Base-by-base conservation (phyloP, 2,797 vertebrate genomes). In the Rhyacichthys aspro region DNA sequence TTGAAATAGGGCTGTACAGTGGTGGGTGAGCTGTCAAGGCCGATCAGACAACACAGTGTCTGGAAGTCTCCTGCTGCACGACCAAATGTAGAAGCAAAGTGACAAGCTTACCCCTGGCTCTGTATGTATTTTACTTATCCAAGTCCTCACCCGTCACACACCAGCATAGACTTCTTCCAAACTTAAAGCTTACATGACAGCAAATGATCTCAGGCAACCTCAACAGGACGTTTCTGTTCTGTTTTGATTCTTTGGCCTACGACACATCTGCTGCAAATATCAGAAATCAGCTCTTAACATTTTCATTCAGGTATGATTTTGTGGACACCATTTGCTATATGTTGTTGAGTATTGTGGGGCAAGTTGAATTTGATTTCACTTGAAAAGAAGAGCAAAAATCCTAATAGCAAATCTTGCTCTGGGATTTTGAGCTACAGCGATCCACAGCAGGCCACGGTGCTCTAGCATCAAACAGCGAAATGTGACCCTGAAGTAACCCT, bases 81-180 rank as follows among this genome's bases (percentile, higher is more conserved):
- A 80, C 83, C 88, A 80, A 90, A 91, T 91, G 88, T 90, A 89
- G 87, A 74, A 56, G 14, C 34, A 2, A 76, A 82, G 79, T 82
- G 85, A 89, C 85, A 83, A 73, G 55, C 78, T 67, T 57, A 74
- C 74, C 78, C 45, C 70, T 70, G 78, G 84, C 70, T 87, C 67
- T 59, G 10, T 11, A 50, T 43, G 41, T 63, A 11, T 77, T 72
- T 73, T 65, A 69, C 65, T 78, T 86, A 82, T 85, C 78, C 69
- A 83, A 83, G 83, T 83, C 76, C 66, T 46, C 68, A 69, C 50
- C 54, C 70, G 62, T 84, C 74, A 82, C 68, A 55, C 59, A 67
- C 63, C 57, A 56, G 61, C 58, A 18, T 61, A 63, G 72, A 79
- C 60, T 69, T 69, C 72, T 74, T 61, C 28, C 68, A 59, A 70